Evolutionary conservation across 2,888 invertebrate species (phyloP), one percentile per base, ranked within the genome.

Genomic region (Thecocarcelia acutangulata): DNA sequence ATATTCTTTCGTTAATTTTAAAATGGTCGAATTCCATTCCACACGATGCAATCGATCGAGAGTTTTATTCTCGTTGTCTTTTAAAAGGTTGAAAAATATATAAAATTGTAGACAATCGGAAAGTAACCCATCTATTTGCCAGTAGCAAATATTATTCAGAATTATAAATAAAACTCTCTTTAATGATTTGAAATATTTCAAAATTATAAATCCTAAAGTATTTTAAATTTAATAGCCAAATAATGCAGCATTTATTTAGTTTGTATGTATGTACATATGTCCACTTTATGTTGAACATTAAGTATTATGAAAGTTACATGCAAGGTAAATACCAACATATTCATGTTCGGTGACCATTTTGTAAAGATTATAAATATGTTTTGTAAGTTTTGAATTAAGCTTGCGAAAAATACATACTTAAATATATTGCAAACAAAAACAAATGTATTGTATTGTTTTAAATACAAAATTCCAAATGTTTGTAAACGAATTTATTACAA

Each of bases 1-100:
- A 89, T 40, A 89, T 90, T 44, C 83, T 90, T 56, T 87, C 89
- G 5, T 63, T 90, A 80, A 87, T 90, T 44, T 87, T 89, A 42
- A 91, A 90, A 83, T 91, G 90, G 88, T 89, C 90, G 13, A 87
- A 89, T 54, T 86, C 86, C 48, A 91, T 91, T 84, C 90, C 91
- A 28, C 90, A 90, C 78, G 90, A 90, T 85, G 90, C 91, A 15
- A 88, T 91, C 66, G 89, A 89, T 78, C 86, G 90, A 21, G 90
- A 90, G 73, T 90, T 91, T 79, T 91, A 88, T 83, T 88, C 89
- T 1, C 88, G 89, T 58, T 91, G 91, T 75, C 85, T 91, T 81
- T 82, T 91, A 24, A 89, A 90, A 84, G 88, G 86, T 66, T 89
- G 58, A 82, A 64, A 42, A n/a, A 17, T 24, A 33, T 24, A 48